A percentile compares a stretch with the other conserved stretches of the same genome.
Conservation (phyloP, 2,113 vertebrate species). For the Archocentrus centrarchus region DNA sequence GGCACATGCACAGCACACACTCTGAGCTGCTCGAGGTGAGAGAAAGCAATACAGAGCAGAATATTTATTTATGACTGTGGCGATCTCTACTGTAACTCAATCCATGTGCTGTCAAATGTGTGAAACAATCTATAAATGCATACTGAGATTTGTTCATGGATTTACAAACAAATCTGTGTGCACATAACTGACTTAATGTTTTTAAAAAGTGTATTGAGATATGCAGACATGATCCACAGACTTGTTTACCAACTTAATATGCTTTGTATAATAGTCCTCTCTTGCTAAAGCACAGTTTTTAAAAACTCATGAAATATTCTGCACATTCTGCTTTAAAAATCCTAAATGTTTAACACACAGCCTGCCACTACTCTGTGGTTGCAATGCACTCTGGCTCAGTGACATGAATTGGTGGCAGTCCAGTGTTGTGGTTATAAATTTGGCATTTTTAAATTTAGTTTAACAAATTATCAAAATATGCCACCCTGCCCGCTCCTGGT, state of each 20-base stretch:
- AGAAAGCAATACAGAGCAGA: neutral
- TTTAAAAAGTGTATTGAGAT: neutral
- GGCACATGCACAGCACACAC: constrained; percentile 89
- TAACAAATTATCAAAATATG: too few relatives aligned
- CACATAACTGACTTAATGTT: neutral
- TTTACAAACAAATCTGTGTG: neutral
- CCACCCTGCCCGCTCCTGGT: too few relatives aligned
- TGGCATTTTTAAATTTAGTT: too few relatives aligned
- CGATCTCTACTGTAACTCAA: neutral
- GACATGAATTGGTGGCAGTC: too few relatives aligned
- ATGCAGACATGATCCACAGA: too few relatives aligned
- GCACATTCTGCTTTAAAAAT: too few relatives aligned
- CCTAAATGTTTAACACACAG: too few relatives aligned
- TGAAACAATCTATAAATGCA: neutral
- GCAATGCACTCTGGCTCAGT: too few relatives aligned
- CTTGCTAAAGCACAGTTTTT: too few relatives aligned
- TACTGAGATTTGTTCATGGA: neutral
- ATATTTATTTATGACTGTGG: neutral
- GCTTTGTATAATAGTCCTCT: neutral
- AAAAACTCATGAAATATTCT: too few relatives aligned
- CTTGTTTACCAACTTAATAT: neutral
- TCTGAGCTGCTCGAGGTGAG: constrained; percentile 94
- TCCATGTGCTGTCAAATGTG: neutral
- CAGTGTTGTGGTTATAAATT: too few relatives aligned
- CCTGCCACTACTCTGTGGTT: too few relatives aligned